These are phyloP conservation scores for Cynocephalus volans DNA, from an alignment of 2,113 vertebrate genomes.

Conservation along the genomic window DNA sequence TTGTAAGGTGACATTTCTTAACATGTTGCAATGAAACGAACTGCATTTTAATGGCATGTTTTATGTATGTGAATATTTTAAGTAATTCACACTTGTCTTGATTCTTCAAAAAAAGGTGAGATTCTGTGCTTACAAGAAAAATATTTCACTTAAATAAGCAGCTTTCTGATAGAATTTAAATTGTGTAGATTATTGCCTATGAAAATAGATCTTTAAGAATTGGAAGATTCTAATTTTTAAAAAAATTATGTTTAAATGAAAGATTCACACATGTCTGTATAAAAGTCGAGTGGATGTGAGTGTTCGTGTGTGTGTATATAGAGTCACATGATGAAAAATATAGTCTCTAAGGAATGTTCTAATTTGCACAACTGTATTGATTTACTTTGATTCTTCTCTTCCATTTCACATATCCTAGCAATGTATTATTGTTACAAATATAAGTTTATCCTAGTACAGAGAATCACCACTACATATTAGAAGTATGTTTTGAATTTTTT, in stretches of 20 bases:
- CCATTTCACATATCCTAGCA: neutral
- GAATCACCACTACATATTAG: neutral
- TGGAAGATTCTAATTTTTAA: neutral
- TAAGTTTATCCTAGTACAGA: neutral
- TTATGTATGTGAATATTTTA: neutral
- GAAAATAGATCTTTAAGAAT: neutral
- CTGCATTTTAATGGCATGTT: constrained; percentile 24
- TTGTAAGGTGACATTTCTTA: neutral
- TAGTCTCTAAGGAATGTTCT: neutral
- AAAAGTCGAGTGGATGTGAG: neutral
- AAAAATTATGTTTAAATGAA: neutral
- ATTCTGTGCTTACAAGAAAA: neutral
- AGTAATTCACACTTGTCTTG: constrained; percentile 49
- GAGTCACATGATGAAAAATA: neutral
- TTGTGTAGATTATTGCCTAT: neutral
- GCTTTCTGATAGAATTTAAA: constrained; percentile 33
- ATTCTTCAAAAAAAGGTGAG: neutral
- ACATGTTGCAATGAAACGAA: neutral
- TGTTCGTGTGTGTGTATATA: neutral
- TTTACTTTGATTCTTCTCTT: neutral
- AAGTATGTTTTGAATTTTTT: neutral
- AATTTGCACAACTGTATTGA: neutral
- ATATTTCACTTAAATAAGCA: neutral
- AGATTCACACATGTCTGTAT: neutral
- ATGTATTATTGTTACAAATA: neutral